Evolutionary conservation across 2,797 vertebrate species (phyloP).

Genomic region (Argentina silus): DNA sequence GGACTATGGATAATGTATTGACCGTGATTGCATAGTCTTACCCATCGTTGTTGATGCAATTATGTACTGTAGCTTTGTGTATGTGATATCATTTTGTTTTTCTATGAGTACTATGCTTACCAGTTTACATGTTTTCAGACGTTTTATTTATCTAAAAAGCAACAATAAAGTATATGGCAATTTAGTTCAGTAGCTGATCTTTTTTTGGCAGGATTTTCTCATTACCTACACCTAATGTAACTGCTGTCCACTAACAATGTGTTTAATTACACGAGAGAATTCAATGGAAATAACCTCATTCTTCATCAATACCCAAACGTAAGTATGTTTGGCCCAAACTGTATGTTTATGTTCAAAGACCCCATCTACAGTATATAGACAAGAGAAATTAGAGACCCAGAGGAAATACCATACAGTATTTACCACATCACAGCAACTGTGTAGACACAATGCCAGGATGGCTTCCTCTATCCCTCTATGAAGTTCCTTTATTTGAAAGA

Average conservation of each 20-base stretch:
- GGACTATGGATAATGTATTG: conserved; percentile 46
- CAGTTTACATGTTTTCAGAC: conserved; percentile 45
- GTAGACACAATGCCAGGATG: too few relatives aligned
- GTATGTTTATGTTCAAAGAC: too few relatives aligned
- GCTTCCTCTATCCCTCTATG: background rate
- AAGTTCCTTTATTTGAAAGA: background rate
- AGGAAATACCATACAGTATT: too few relatives aligned
- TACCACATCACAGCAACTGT: too few relatives aligned
- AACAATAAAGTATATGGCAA: conserved; percentile 29
- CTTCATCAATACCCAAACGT: too few relatives aligned
- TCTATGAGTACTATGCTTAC: conserved; percentile 43
- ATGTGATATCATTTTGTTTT: conserved; percentile 33
- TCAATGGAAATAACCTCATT: too few relatives aligned
- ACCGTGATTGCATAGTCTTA: conserved; percentile 50
- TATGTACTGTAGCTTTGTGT: conserved; percentile 31
- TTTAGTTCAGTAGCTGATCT: conserved; percentile 9
- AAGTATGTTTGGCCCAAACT: too few relatives aligned
- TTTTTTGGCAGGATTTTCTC: background rate
- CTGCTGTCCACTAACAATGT: too few relatives aligned
- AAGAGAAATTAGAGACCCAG: background rate
- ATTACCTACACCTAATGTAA: too few relatives aligned
- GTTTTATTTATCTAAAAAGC: conserved; percentile 47
- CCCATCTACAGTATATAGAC: background rate
- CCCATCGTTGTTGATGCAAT: conserved; percentile 47
- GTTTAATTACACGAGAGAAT: too few relatives aligned